Base-by-base conservation (phyloP, 2,797 vertebrate species). In the Argya squamiceps region DNA sequence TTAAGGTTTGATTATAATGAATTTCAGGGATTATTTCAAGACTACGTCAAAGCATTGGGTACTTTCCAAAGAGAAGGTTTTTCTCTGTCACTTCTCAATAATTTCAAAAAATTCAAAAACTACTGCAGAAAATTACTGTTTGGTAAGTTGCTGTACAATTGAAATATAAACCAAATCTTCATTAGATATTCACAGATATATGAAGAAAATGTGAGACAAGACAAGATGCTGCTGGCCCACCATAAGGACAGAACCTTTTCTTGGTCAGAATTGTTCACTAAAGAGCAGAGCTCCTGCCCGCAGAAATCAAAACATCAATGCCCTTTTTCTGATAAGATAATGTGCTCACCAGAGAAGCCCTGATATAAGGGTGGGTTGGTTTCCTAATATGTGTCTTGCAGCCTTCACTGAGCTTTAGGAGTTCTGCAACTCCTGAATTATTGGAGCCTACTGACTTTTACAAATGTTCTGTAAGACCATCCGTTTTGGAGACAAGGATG, bases 11-110 rank as follows among this genome's bases (percentile, higher is more conserved):
- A 52, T 74, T 59, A 14, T 26, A 77, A 60, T 15, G 4, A 77
- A 68, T 56, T 83, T 50, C 23, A 29, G 32, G 19, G 9, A 20
- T 84, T 89, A 92, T 74, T 91, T 94, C 63, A 60, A 52, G 26
- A 53, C 3, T 30, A 23, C 0, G 0, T 49, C 37, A 68, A 81
- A 64, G 18, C 21, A 49, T 4, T 64, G 34, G 49, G n/a, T 36
- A 39, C 34, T 76, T 88, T 83, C 30, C 47, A 67, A n/a, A 26
- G 4, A 53, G 5, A 58, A 30, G 39, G 26, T 32, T 30, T 47
- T 88, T 88, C 69, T 44, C 43, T 65, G 55, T 50, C 3, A 27
- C 4, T 41, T 73, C 11, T 43, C 12, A 30, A 12, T 65, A 20
- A 49, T 65, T 49, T 6, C 18, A 47, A 59, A 82, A 69, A 55